Conservation (phyloP, 2,888 invertebrate species). For the Zygogramma bicolorata region DNA sequence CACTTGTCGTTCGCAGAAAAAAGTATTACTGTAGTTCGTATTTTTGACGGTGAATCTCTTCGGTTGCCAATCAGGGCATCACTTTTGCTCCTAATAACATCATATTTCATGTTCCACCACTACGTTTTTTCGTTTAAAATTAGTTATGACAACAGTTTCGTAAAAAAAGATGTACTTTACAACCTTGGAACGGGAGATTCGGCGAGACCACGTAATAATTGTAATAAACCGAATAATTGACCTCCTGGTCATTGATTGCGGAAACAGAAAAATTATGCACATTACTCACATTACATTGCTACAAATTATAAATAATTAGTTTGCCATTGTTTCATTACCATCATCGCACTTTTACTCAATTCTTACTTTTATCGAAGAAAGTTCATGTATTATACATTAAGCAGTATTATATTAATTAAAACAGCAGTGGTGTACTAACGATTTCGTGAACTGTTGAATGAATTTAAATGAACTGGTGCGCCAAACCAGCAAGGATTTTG, state of each 20-base stretch:
- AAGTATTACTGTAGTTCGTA: too few relatives aligned
- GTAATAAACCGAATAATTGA: background rate
- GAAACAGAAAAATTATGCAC: background rate
- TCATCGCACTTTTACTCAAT: slow-evolving; percentile 28
- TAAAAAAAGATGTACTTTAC: background rate
- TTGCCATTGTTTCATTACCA: slow-evolving; percentile 16
- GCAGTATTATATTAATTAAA: background rate
- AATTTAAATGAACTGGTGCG: too few relatives aligned
- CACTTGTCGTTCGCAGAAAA: background rate
- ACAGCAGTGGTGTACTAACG: background rate
- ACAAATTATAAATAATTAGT: slow-evolving; percentile 11
- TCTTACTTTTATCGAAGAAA: slow-evolving; percentile 30
- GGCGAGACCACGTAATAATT: background rate
- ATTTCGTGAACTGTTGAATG: too few relatives aligned
- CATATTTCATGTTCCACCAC: too few relatives aligned
- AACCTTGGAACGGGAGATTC: background rate
- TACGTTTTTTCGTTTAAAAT: too few relatives aligned
- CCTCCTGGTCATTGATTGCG: slow-evolving; percentile 12
- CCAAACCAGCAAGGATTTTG: too few relatives aligned
- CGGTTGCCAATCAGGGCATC: too few relatives aligned
- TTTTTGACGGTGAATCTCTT: too few relatives aligned
- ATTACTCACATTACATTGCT: slow-evolving; percentile 7
- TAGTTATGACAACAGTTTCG: too few relatives aligned
- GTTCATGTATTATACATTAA: slow-evolving; percentile 28
- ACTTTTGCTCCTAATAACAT: too few relatives aligned